Evolutionary conservation across 1,140 invertebrate species (phyloP), one percentile per base, ranked within the genome.

Genomic region (Bombus sylvicola): DNA sequence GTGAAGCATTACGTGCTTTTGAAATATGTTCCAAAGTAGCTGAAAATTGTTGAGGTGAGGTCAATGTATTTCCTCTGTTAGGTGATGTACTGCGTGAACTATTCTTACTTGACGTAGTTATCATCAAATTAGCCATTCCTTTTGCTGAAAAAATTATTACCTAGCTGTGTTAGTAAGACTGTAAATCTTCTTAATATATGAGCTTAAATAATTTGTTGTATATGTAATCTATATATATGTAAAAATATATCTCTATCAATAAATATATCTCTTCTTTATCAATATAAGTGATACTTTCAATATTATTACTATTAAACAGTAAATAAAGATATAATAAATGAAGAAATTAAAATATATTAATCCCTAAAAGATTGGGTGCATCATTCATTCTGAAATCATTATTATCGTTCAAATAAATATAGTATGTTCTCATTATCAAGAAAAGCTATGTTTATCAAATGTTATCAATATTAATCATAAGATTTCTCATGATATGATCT

Each of bases 111-210:
- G 94, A 94, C 22, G 94, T 81, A 71, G 91, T 92, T 69, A 95
- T 94, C 87, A 94, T 94, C 94, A 95, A 92, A 90, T 92, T 95
- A 93, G 94, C 94, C 95, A 95, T 95, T 90, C 92, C 94, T 93
- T 92, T 85, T 83, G 85, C 39, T 85, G 41, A 85, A 69, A 79
- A 85, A 66, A 62, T 85, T 78, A 82, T 90, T 57, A 78, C 77
- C 77, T 81, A 59, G 74, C 64, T 81, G 76, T 43, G 74, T 72
- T n/a, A 47, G 25, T 57, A 41, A 43, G 6, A 31, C 2, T 77
- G 37, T 25, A 79, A 66, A 71, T 85, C 31, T 53, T 53, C n/a
- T 82, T 79, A 80, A 76, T 73, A 80, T 83, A 57, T 66, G n/a
- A 85, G 41, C 8, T 59, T 13, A 76, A 28, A 47, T 53, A 28